Percentiles rank a stretch among this genome's conserved stretches.
Evolutionary conservation across 2,888 invertebrate genomes (phyloP).

Genomic region (Mactromeris polynyma): DNA sequence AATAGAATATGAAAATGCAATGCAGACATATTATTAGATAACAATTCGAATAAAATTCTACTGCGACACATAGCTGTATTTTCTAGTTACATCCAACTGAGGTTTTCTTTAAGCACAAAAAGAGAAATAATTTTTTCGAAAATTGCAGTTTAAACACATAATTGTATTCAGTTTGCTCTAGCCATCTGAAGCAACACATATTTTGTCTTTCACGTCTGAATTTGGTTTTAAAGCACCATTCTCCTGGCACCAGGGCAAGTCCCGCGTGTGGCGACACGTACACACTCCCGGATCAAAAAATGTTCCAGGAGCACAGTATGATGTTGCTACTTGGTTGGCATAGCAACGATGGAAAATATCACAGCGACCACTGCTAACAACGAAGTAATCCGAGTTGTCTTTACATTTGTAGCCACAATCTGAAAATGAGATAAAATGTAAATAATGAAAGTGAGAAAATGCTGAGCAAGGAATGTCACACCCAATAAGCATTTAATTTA

Average conservation of each 20-base stretch:
- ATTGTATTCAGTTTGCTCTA: too few species aligned
- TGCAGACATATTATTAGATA: too few species aligned
- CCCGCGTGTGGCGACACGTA: constrained; percentile 46
- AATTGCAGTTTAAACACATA: too few species aligned
- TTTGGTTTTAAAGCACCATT: constrained; percentile 53
- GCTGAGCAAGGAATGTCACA: too few species aligned
- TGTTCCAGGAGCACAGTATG: constrained; percentile 63
- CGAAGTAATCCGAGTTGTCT: constrained; percentile 43
- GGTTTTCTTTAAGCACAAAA: too few species aligned
- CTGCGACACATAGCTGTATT: too few species aligned
- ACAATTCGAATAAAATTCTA: too few species aligned
- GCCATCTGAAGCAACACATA: not conserved
- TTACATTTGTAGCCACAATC: constrained; percentile 62
- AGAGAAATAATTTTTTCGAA: too few species aligned
- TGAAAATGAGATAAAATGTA: not conserved
- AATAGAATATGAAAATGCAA: too few species aligned
- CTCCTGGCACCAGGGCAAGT: constrained; percentile 51
- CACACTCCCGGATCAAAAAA: constrained; percentile 62
- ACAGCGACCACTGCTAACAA: constrained; percentile 55
- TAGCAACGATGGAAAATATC: constrained; percentile 65
- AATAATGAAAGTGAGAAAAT: too few species aligned
- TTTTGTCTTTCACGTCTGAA: not conserved
- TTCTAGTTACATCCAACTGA: too few species aligned
- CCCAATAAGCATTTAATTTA: too few species aligned
- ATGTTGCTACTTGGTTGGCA: constrained; percentile 35